Base-by-base conservation (phyloP, 2,797 vertebrate genomes). In the Girardinus metallicus region DNA sequence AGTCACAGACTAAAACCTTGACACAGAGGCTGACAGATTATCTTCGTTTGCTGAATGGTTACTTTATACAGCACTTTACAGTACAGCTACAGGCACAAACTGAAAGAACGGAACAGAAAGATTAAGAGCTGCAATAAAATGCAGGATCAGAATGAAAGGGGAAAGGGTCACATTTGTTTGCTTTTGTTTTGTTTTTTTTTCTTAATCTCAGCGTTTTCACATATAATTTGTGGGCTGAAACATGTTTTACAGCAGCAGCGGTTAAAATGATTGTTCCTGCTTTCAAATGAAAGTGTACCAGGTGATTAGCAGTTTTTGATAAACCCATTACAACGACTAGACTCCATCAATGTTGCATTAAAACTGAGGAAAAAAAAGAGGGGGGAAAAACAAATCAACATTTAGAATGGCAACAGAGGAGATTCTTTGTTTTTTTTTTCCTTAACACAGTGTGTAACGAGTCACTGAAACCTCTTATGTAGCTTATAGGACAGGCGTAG, bases 21-120 rank as follows among this genome's bases (percentile, higher is more conserved):
- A 95, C 89, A 91, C 85, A 89, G 95, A 93, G 91, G 89, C 92
- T 86, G 92, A 93, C 83, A 87, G 88, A 91, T 90, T 81, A 39
- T 87, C 86, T 86, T 86, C 87, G 88, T 93, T 89, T 92, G 93
- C 92, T 92, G 93, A 91, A 92, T 90, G 90, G 80, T 89, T 85
- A 91, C 90, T 91, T 90, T 90, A 73, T 88, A 95, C 92, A 94
- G 91, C 93, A 95, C 93, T 94, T 91, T 93, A 96, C 95, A 94
- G 86, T 91, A 96, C 95, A 93, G 93, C 91, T 93, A 94, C 91
- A 95, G 94, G 94, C 94, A 95, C 94, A 39, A 93, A 94, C 90
- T 83, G 81, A 95, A 93, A 94, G 64, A 86, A 84, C 41, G 64
- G 36, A 89, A 76, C 51, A 82, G 5, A 26, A 86, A 47, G 51